These are phyloP conservation scores for Orchestia grillus DNA, from an alignment of 1,140 invertebrate species.

Conservation along the genomic window DNA sequence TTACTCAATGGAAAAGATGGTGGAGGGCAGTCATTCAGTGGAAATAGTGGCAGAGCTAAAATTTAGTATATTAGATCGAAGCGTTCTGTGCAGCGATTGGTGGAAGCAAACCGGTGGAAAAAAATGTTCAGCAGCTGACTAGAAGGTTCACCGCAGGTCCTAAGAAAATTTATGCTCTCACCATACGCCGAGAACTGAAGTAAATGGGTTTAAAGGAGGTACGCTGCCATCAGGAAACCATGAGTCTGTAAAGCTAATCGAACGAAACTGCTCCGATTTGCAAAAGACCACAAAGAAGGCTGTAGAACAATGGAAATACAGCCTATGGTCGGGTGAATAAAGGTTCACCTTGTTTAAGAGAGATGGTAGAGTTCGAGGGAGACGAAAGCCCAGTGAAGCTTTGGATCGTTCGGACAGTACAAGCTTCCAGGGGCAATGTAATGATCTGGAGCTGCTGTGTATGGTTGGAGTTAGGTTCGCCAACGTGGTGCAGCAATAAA, in stretches of 20 bases:
- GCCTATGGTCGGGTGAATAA: not conserved
- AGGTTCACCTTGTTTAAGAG: not conserved
- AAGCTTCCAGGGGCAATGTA: not conserved
- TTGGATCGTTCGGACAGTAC: not conserved
- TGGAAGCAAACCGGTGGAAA: too few species aligned
- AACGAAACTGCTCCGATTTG: too few species aligned
- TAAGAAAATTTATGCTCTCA: conserved; percentile 19
- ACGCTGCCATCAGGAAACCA: not conserved
- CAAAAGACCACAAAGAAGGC: not conserved
- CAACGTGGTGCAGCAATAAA: not conserved
- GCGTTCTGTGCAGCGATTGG: too few species aligned
- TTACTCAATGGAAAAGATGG: too few species aligned
- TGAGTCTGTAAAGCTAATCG: not conserved
- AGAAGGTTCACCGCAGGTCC: not conserved
- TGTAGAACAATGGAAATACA: not conserved
- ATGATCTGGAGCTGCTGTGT: not conserved
- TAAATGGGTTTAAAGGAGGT: not conserved
- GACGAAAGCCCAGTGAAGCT: not conserved
- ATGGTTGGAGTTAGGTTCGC: not conserved
- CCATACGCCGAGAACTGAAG: too few species aligned
- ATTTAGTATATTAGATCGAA: too few species aligned
- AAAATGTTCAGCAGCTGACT: too few species aligned
- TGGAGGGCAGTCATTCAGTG: too few species aligned
- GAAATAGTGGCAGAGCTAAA: too few species aligned
- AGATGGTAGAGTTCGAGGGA: not conserved